Conservation (phyloP, 2,888 invertebrate genomes). For the Coelinius sp. region DNA sequence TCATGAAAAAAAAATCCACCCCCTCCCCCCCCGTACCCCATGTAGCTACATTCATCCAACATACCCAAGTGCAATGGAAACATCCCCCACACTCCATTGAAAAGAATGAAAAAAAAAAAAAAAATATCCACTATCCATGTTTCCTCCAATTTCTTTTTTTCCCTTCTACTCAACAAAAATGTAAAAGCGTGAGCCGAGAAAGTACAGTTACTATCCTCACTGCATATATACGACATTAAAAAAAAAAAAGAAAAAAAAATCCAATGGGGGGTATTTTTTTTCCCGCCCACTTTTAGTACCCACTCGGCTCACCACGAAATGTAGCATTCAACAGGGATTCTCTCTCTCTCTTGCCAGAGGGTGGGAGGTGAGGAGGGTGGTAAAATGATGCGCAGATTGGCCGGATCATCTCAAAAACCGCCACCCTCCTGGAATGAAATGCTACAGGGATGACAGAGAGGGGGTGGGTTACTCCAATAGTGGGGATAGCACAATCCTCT, state of each 20-base stretch:
- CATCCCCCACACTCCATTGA: background rate
- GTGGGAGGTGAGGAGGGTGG: slow-evolving; percentile 44
- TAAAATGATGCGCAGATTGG: slow-evolving; percentile 72
- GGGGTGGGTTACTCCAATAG: background rate
- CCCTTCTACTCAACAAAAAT: background rate
- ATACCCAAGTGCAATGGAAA: slow-evolving; percentile 3
- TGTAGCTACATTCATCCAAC: slow-evolving; percentile 3
- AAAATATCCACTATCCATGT: background rate
- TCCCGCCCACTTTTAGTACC: slow-evolving; percentile 26
- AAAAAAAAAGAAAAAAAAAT: background rate
- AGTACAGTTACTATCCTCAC: slow-evolving; percentile 9
- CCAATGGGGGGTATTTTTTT: background rate
- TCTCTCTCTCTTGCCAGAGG: slow-evolving; percentile 6
- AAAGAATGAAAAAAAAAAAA: background rate
- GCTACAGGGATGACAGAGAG: background rate
- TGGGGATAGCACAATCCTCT: slow-evolving; percentile 25
- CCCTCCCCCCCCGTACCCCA: background rate
- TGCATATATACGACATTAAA: slow-evolving; percentile 15
- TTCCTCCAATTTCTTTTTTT: slow-evolving; percentile 11
- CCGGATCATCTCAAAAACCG: slow-evolving; percentile 71
- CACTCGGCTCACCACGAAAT: slow-evolving; percentile 59
- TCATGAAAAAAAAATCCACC: background rate
- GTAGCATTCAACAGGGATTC: slow-evolving; percentile 68
- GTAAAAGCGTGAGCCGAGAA: slow-evolving; percentile 6
- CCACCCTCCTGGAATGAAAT: slow-evolving; percentile 52